These are phyloP conservation scores for Emydocephalus ijimae DNA, from an alignment of 2,113 vertebrate species.

Conservation along the genomic window DNA sequence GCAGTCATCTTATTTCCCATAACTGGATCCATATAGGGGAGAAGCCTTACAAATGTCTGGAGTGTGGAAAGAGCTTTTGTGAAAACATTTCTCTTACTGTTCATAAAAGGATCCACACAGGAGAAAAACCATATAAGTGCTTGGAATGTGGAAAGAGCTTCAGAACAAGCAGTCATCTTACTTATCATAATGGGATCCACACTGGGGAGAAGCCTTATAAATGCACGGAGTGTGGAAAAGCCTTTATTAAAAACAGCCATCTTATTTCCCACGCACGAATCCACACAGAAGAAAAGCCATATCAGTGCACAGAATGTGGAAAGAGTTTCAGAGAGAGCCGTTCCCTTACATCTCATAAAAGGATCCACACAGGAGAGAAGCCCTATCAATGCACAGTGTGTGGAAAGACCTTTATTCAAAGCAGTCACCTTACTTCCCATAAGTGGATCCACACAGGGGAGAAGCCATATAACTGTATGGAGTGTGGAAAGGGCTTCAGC, in stretches of 20 bases:
- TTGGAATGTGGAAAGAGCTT: background rate
- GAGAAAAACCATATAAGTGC: background rate
- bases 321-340: background rate
- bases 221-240: background rate
- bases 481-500: background rate
- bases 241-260: background rate
- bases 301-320: background rate
- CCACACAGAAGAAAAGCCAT: background rate
- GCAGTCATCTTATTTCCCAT: background rate
- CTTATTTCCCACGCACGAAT: background rate
- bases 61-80: background rate
- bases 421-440: background rate
- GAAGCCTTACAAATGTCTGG: background rate
- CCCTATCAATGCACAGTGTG: background rate
- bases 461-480: background rate
- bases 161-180: background rate
- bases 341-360: background rate
- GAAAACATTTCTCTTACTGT: background rate
- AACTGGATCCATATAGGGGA: background rate
- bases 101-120: background rate
- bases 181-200: background rate
- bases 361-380: background rate
- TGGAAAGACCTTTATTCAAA: background rate
- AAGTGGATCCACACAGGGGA: background rate
- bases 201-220: background rate